A percentile compares a stretch with the other conserved stretches of the same genome.
These are phyloP conservation scores for Arothron firmamentum DNA, from an alignment of 2,113 vertebrate species.

Conservation along the genomic window DNA sequence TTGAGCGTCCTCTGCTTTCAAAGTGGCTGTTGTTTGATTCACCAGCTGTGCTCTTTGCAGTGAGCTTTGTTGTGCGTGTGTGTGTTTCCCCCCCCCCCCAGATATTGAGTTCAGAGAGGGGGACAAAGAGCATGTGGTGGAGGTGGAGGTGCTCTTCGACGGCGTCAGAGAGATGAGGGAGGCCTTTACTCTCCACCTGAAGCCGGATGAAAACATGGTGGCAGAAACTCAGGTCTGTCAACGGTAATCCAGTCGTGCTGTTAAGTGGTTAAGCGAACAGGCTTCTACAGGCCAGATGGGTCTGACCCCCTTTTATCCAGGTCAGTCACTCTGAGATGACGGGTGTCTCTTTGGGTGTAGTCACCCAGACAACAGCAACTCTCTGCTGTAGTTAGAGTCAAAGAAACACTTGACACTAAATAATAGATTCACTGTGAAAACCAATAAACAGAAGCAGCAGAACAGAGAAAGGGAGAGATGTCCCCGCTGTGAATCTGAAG, in stretches of 20 bases:
- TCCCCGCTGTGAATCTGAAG: conserved; percentile 5
- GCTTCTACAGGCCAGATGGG: neutral
- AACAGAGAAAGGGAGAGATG: conserved; percentile 2
- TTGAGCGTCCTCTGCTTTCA: neutral
- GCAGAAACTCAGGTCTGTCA: conserved; percentile 86
- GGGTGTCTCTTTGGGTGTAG: conserved; percentile 25
- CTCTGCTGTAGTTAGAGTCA: conserved; percentile 25
- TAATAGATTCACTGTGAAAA: conserved; percentile 37
- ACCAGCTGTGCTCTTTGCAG: neutral
- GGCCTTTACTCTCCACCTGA: conserved; percentile 91
- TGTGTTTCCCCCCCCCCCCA: conserved; percentile 61
- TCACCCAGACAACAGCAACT: conserved; percentile 29
- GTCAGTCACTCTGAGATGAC: conserved; percentile 34
- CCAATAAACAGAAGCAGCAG: neutral
- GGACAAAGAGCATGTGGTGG: conserved; percentile 82
- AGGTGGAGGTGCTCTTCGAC: conserved; percentile 88
- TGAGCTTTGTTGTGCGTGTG: conserved; percentile 13
- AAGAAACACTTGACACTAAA: conserved; percentile 37
- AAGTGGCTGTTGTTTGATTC: neutral
- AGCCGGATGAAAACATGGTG: conserved; percentile 91
- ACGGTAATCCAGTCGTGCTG: too few relatives aligned
- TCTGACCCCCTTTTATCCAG: conserved; percentile 43
- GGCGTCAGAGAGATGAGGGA: conserved; percentile 89
- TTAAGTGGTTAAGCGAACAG: too few relatives aligned
- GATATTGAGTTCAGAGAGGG: conserved; percentile 89